A percentile compares a stretch with the other conserved stretches of the same genome.
These are phyloP conservation scores for Masnerella sp. DNA, from an alignment of 2,888 invertebrate genomes.

Conservation along the genomic window DNA sequence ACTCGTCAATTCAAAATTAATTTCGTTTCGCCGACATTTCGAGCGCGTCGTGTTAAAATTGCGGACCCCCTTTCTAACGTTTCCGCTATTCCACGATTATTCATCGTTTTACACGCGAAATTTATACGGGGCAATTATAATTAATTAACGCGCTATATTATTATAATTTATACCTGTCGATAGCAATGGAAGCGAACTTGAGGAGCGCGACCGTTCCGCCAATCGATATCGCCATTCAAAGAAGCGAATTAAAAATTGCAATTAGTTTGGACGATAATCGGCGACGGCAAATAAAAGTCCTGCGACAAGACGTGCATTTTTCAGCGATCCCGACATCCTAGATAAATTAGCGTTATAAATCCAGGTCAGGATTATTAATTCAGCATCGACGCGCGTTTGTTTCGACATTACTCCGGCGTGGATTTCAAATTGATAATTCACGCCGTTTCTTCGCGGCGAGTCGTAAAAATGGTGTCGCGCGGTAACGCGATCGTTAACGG, in stretches of 20 bases:
- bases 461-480: constrained; percentile 14
- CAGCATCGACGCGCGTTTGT: constrained; percentile 38
- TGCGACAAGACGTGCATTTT: constrained; percentile 25
- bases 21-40: constrained; percentile 4
- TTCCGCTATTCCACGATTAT: constrained; percentile 19
- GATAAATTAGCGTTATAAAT: constrained; percentile 41
- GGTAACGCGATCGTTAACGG: constrained; percentile 13
- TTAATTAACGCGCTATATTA: constrained; percentile 32
- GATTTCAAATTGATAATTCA: constrained; percentile 40
- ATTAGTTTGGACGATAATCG: constrained; percentile 5
- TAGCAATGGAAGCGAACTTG: constrained; percentile 21
- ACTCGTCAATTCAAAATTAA: constrained; percentile 8
- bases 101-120: constrained; percentile 20
- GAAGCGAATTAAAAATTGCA: constrained; percentile 17
- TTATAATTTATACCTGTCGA: constrained; percentile 45
- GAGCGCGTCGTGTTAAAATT: neutral
- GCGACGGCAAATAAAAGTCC: constrained; percentile 12
- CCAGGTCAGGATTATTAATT: constrained; percentile 46
- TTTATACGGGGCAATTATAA: constrained; percentile 31
- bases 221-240: constrained; percentile 24
- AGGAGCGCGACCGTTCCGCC: constrained; percentile 21
- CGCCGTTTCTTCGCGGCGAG: constrained; percentile 4
- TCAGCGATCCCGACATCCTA: constrained; percentile 22
- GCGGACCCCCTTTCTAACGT: neutral
- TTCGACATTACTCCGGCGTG: constrained; percentile 29